These are phyloP conservation scores for Odontamblyopus rebecca DNA, from an alignment of 2,797 vertebrate genomes.

Conservation along the genomic window DNA sequence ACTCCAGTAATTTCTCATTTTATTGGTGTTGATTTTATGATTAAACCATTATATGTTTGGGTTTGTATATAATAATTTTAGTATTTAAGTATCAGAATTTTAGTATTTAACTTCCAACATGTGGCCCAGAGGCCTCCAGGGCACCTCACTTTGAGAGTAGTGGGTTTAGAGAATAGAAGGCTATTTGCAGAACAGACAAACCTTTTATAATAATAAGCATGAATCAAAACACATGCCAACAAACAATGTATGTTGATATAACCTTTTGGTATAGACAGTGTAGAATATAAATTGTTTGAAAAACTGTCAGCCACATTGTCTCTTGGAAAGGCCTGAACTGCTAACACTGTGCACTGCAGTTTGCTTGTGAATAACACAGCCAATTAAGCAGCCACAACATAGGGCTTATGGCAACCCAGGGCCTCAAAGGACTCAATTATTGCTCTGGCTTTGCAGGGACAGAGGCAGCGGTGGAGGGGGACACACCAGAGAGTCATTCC, in stretches of 20 bases:
- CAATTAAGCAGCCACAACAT: constrained; percentile 72
- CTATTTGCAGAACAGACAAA: neutral
- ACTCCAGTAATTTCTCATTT: no score
- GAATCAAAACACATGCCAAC: neutral
- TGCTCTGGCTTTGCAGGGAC: constrained; percentile 51
- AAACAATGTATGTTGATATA: constrained; percentile 5
- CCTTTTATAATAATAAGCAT: neutral
- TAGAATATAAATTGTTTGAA: constrained; percentile 28
- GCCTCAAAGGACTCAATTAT: constrained; percentile 79
- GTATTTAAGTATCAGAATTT: no score
- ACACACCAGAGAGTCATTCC: constrained; percentile 33
- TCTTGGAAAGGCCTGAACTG: constrained; percentile 30
- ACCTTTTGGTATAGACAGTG: constrained; percentile 4
- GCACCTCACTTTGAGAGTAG: no score
- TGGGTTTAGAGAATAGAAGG: neutral
- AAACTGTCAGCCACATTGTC: constrained; percentile 29
- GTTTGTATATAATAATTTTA: no score
- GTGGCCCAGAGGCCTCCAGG: no score
- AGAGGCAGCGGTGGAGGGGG: constrained; percentile 25
- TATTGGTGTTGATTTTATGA: no score
- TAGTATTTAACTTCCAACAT: no score
- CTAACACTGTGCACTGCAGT: constrained; percentile 32
- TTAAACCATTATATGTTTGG: no score
- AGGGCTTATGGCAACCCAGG: constrained; percentile 67
- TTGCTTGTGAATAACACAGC: constrained; percentile 69